Percentiles rank a stretch among this genome's conserved stretches.
These are phyloP conservation scores for Dorcus hopei DNA, from an alignment of 2,888 invertebrate species.

Conservation along the genomic window DNA sequence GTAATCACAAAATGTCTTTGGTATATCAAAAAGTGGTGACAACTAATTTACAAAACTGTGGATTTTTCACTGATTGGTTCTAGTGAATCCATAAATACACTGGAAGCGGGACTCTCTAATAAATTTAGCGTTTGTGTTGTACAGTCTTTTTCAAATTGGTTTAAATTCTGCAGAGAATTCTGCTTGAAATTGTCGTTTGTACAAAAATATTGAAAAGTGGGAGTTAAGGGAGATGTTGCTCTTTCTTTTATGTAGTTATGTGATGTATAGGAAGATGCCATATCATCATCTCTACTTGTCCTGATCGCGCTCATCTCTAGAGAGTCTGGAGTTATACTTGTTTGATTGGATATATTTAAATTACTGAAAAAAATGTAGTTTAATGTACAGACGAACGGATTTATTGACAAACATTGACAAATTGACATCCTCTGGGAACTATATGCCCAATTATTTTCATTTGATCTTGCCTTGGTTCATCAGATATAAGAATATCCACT, in stretches of 20 bases:
- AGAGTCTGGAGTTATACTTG: conserved; percentile 46
- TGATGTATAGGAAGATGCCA: conserved; percentile 26
- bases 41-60: neutral
- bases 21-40: neutral
- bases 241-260: conserved; percentile 20
- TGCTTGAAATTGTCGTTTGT: too few relatives aligned
- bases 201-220: too few relatives aligned
- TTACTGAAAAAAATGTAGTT: too few relatives aligned
- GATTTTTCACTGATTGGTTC: conserved; percentile 24
- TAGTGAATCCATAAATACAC: conserved; percentile 38
- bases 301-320: conserved; percentile 34
- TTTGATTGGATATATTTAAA: neutral
- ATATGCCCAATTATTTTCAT: too few relatives aligned
- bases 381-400: too few relatives aligned
- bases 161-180: neutral
- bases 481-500: too few relatives aligned
- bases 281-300: conserved; percentile 18
- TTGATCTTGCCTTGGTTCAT: too few relatives aligned
- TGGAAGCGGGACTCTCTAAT: too few relatives aligned
- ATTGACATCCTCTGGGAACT: too few relatives aligned
- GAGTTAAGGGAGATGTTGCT: too few relatives aligned
- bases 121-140: too few relatives aligned
- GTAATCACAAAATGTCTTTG: conserved; percentile 1
- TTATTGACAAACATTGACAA: too few relatives aligned
- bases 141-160: conserved; percentile 20